phyloP scores from a whole-genome alignment of 1,140 invertebrate species.

The Drosophila azteca region DNA sequence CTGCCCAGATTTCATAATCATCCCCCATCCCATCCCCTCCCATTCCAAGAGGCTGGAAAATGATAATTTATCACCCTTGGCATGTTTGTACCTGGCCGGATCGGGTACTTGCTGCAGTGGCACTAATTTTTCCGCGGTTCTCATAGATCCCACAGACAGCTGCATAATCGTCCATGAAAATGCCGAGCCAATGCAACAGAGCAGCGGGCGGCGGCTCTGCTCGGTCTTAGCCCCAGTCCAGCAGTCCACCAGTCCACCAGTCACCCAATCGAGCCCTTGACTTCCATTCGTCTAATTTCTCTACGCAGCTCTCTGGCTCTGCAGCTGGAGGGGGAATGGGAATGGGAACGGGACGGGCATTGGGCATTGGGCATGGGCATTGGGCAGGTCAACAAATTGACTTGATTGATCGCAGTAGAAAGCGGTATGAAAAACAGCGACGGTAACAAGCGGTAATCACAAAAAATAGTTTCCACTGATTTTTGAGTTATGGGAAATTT shows the following conservation, averaged over 20 bases:
- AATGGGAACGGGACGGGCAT: too few species aligned
- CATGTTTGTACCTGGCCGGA: constrained; percentile 11
- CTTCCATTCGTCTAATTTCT: constrained; percentile 34
- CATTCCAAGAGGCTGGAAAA: constrained; percentile 17
- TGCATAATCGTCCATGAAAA: constrained; percentile 61
- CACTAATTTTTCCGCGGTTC: constrained; percentile 37
- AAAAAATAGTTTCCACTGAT: constrained; percentile 75
- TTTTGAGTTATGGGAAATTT: constrained; percentile 77
- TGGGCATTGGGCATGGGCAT: too few species aligned
- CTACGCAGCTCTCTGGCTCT: constrained; percentile 23
- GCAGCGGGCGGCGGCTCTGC: constrained; percentile 1
- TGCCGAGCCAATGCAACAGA: constrained; percentile 17
- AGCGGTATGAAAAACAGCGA: constrained; percentile 69
- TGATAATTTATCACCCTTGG: constrained; percentile 36
- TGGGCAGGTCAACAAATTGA: constrained; percentile 67
- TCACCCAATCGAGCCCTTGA: constrained; percentile 2
- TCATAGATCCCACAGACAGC: constrained; percentile 30
- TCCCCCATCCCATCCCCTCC: too few species aligned
- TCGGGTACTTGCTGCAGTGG: constrained; percentile 36
- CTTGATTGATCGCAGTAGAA: constrained; percentile 77
- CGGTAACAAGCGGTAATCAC: constrained; percentile 72
- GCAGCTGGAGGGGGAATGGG: not conserved
- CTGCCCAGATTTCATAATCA: too few species aligned
- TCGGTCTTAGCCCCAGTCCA: not conserved
- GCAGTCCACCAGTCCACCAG: too few species aligned